phyloP scores from a whole-genome alignment of 2,888 invertebrate species.

The Tachina grossa region DNA sequence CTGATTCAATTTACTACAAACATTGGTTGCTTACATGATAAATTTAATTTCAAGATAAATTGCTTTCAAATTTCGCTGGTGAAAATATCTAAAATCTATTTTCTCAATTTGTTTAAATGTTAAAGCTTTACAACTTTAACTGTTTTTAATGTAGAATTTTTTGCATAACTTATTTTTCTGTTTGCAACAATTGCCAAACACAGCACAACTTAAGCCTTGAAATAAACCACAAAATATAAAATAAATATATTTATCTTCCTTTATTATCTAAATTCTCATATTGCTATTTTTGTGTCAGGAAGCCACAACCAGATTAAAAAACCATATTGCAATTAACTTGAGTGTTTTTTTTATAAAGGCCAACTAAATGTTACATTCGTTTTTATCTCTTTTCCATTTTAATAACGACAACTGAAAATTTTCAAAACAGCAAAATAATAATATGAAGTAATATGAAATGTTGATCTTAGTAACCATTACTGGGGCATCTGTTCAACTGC shows the following conservation, averaged over 20 bases:
- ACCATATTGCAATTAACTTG: conserved; percentile 55
- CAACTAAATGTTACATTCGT: conserved; percentile 43
- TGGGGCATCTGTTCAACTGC: background rate
- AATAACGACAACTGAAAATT: conserved; percentile 7
- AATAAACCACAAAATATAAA: conserved; percentile 3
- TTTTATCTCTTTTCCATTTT: conserved; percentile 39
- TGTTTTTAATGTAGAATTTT: background rate
- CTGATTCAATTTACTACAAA: conserved; percentile 1
- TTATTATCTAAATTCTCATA: conserved; percentile 18
- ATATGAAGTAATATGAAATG: background rate
- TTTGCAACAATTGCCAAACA: conserved; percentile 2
- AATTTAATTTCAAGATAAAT: background rate
- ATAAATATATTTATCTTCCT: background rate
- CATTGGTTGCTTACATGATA: background rate
- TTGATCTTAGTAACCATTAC: background rate
- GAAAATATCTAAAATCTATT: background rate
- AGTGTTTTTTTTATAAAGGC: conserved; percentile 45
- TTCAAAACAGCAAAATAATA: background rate
- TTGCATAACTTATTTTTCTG: background rate
- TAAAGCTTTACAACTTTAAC: background rate
- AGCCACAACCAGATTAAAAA: conserved; percentile 46
- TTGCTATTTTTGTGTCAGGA: background rate
- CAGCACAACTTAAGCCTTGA: conserved; percentile 12
- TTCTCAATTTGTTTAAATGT: no score
- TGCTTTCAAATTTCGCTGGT: background rate